phyloP scores from a whole-genome alignment of 1,140 invertebrate genomes.

The Drosophila pseudoobscura region DNA sequence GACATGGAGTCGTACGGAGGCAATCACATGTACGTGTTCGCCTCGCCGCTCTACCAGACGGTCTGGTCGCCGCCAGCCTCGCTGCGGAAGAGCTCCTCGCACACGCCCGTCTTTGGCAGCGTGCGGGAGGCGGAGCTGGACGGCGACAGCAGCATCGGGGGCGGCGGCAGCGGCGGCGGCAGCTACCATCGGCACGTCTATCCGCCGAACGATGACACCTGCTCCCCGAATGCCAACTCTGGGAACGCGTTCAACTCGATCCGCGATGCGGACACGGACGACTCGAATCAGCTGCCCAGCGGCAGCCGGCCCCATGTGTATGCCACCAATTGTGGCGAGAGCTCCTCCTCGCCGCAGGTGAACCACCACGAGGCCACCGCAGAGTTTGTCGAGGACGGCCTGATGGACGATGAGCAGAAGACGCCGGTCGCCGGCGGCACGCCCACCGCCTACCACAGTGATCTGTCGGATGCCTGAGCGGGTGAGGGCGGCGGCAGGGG shows the following conservation, averaged over 20 bases:
- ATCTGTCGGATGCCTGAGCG: slow-evolving; percentile 76
- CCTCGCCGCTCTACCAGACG: slow-evolving; percentile 80
- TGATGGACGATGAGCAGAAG: slow-evolving; percentile 74
- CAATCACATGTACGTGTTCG: slow-evolving; percentile 82
- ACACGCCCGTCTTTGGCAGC: slow-evolving; percentile 80
- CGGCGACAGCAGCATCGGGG: slow-evolving; percentile 70
- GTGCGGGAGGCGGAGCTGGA: slow-evolving; percentile 79
- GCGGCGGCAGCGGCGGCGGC: slow-evolving; percentile 61
- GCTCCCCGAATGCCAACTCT: slow-evolving; percentile 77
- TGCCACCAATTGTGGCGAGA: slow-evolving; percentile 80
- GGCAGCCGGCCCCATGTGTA: slow-evolving; percentile 74
- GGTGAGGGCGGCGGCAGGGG: neutral
- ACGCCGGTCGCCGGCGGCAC: slow-evolving; percentile 31
- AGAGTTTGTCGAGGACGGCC: slow-evolving; percentile 56
- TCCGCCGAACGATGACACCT: slow-evolving; percentile 79
- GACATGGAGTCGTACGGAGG: slow-evolving; percentile 73
- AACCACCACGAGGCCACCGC: slow-evolving; percentile 68
- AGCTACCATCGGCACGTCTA: slow-evolving; percentile 80
- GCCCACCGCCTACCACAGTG: slow-evolving; percentile 54
- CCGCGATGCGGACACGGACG: slow-evolving; percentile 79
- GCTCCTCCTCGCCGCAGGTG: slow-evolving; percentile 77
- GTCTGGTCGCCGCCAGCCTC: slow-evolving; percentile 82
- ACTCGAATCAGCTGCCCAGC: slow-evolving; percentile 71
- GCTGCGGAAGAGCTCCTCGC: slow-evolving; percentile 77
- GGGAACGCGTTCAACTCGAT: slow-evolving; percentile 81